Evolutionary conservation across 2,888 invertebrate species (phyloP).

Genomic region (Deilephila elpenor): DNA sequence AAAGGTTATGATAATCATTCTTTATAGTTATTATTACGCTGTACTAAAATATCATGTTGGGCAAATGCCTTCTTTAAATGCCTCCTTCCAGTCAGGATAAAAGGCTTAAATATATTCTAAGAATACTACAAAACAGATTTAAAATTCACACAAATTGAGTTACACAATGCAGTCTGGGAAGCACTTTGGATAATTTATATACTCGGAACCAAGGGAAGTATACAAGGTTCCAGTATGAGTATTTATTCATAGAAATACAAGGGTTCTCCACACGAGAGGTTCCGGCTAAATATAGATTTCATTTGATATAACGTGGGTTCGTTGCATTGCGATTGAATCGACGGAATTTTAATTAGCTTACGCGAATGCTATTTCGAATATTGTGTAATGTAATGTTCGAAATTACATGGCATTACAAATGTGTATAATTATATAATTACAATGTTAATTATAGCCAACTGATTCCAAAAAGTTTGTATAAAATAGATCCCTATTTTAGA

Average conservation of each 20-base stretch:
- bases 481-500: too few relatives aligned
- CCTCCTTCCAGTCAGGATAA: too few relatives aligned
- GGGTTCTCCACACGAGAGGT: neutral
- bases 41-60: too few relatives aligned
- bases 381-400: neutral
- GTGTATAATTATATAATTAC: too few relatives aligned
- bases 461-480: too few relatives aligned
- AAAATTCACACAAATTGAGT: neutral
- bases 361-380: neutral
- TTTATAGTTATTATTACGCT: too few relatives aligned
- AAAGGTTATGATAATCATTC: too few relatives aligned
- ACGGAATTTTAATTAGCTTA: neutral
- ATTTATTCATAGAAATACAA: conserved; percentile 2
- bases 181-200: neutral
- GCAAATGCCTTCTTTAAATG: too few relatives aligned
- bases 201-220: neutral
- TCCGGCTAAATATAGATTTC: conserved; percentile 15
- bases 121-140: neutral
- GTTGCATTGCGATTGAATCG: neutral
- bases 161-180: neutral
- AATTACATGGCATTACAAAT: too few relatives aligned
- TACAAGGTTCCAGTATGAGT: neutral
- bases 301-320: neutral
- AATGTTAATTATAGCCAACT: too few relatives aligned
- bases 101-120: neutral